A percentile compares a stretch with the other conserved stretches of the same genome.
Evolutionary conservation across 1,140 invertebrate species (phyloP).

Genomic region (Brachystomella parvula): DNA sequence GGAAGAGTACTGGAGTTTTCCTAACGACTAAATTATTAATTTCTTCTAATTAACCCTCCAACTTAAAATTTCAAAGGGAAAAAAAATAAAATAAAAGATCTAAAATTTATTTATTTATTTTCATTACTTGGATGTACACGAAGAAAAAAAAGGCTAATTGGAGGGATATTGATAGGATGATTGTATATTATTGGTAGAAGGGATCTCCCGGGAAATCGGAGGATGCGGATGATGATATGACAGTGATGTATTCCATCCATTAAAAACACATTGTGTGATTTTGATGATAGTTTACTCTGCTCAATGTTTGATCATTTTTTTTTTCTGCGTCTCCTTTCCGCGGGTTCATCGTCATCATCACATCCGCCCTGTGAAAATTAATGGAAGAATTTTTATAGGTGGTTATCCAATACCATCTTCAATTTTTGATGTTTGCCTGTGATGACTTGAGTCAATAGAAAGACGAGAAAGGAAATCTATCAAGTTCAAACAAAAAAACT

Average conservation of each 20-base stretch:
- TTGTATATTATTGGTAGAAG: not conserved
- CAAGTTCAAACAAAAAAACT: slow-evolving; percentile 36
- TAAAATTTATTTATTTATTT: too few relatives aligned
- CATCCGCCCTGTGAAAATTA: not conserved
- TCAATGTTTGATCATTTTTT: not conserved
- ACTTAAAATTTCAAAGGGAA: too few relatives aligned
- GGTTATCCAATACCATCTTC: too few relatives aligned
- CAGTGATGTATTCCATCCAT: slow-evolving; percentile 36
- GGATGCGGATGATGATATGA: slow-evolving; percentile 32
- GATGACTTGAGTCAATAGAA: slow-evolving; percentile 21
- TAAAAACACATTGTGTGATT: slow-evolving; percentile 28
- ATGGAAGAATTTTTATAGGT: not conserved
- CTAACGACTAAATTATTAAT: too few relatives aligned
- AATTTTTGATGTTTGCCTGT: slow-evolving; percentile 26
- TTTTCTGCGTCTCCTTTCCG: not conserved
- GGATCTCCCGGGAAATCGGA: not conserved
- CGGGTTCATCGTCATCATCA: not conserved
- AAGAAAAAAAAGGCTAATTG: too few relatives aligned
- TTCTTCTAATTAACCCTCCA: too few relatives aligned
- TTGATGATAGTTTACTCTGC: not conserved
- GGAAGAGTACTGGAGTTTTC: too few relatives aligned
- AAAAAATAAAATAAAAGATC: too few relatives aligned
- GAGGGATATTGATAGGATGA: too few relatives aligned
- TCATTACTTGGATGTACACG: too few relatives aligned
- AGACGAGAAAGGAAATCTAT: slow-evolving; percentile 37